Conservation (phyloP, 2,888 invertebrate species). For the Leucozona laternaria region DNA sequence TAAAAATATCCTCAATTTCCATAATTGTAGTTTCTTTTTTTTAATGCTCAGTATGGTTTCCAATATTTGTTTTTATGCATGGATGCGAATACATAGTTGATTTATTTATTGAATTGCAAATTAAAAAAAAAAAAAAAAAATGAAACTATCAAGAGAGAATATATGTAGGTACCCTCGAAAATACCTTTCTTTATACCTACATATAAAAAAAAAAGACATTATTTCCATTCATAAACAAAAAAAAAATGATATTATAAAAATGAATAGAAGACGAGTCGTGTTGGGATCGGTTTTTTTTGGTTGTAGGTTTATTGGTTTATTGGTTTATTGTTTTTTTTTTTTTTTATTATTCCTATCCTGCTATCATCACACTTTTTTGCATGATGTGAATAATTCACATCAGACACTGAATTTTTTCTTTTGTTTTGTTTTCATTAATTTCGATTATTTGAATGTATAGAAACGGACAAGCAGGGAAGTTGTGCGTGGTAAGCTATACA, state of each 20-base stretch:
- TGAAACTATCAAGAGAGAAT: neutral
- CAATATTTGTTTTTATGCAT: conserved; percentile 14
- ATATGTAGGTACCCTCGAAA: neutral
- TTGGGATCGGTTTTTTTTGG: neutral
- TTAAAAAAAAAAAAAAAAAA: neutral
- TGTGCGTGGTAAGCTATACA: neutral
- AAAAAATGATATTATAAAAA: conserved; percentile 5
- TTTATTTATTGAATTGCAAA: conserved; percentile 10
- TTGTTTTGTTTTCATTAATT: neutral
- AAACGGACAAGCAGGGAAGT: neutral
- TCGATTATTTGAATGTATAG: neutral
- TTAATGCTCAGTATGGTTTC: conserved; percentile 1
- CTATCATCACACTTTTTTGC: conserved; percentile 1
- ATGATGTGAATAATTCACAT: conserved; percentile 63
- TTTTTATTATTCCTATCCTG: neutral
- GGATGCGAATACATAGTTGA: conserved; percentile 5
- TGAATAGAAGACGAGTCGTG: conserved; percentile 1
- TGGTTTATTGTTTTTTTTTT: neutral
- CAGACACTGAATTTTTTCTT: neutral
- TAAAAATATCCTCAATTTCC: conserved; percentile 16
- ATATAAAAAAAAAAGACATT: neutral
- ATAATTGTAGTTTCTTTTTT: neutral
- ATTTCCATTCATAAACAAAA: neutral
- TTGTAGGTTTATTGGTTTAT: neutral
- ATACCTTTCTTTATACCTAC: no score